Percentiles rank a stretch among this genome's conserved stretches.
phyloP scores from a whole-genome alignment of 2,113 vertebrate genomes.

The Nipponia nippon region DNA sequence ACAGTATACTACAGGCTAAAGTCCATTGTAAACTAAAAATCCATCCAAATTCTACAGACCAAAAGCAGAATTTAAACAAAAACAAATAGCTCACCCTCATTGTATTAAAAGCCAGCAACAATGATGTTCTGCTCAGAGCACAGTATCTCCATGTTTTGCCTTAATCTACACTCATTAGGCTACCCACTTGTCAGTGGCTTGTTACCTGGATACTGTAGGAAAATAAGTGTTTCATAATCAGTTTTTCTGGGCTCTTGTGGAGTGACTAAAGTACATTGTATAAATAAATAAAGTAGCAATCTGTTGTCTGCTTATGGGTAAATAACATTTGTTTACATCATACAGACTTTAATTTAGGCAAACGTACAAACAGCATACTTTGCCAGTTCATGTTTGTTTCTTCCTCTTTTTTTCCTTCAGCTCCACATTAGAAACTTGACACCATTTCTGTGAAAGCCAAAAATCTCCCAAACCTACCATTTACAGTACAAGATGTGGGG shows the following conservation, averaged over 20 bases:
- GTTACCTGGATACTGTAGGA: background rate
- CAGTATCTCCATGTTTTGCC: background rate
- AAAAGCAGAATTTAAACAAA: background rate
- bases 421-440: background rate
- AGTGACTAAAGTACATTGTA: background rate
- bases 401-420: background rate
- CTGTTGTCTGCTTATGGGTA: background rate
- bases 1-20: background rate
- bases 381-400: background rate
- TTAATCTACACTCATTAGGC: background rate
- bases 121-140: background rate
- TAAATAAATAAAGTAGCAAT: conserved; percentile 2
- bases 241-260: background rate
- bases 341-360: background rate
- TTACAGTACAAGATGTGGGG: background rate
- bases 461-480: background rate
- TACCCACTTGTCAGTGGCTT: background rate
- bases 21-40: background rate
- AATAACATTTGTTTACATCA: background rate
- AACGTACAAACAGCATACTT: background rate
- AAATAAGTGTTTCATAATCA: background rate
- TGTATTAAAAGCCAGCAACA: background rate
- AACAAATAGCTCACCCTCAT: background rate
- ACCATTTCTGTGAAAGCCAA: background rate
- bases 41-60: background rate